These are phyloP conservation scores for Holocentrus rufus DNA, from an alignment of 2,797 vertebrate species.

Conservation along the genomic window DNA sequence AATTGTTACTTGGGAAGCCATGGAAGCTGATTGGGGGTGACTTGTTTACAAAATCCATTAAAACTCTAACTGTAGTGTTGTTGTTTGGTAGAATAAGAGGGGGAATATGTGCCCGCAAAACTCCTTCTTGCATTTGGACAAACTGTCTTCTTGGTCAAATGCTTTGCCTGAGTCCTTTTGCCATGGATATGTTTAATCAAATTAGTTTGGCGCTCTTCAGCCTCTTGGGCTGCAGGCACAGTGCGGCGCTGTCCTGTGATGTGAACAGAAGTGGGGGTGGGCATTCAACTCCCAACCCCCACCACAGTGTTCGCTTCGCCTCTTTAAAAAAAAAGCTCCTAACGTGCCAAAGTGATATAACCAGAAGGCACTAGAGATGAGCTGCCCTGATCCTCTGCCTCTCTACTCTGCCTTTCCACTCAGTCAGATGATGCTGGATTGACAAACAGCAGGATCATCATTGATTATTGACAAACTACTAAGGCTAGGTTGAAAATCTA, in stretches of 20 bases:
- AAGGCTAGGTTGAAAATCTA: constrained; percentile 66
- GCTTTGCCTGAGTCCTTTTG: constrained; percentile 32
- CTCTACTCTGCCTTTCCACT: constrained; percentile 45
- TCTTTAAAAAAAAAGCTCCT: constrained; percentile 52
- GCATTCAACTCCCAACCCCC: neutral
- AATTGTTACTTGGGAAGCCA: neutral
- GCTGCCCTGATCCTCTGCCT: constrained; percentile 51
- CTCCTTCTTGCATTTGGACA: constrained; percentile 1
- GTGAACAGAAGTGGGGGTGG: constrained; percentile 42
- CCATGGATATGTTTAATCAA: constrained; percentile 67
- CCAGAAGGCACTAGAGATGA: constrained; percentile 68
- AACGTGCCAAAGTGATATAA: constrained; percentile 60
- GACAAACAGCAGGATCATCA: constrained; percentile 65
- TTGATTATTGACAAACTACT: constrained; percentile 78
- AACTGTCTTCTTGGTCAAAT: constrained; percentile 26
- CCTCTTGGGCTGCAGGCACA: constrained; percentile 26
- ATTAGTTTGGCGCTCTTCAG: constrained; percentile 65
- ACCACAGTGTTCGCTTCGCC: constrained; percentile 29
- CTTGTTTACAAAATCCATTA: no score
- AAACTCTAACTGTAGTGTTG: no score
- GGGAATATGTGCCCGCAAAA: neutral
- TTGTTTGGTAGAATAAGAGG: no score
- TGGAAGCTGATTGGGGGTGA: neutral
- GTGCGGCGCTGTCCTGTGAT: constrained; percentile 35
- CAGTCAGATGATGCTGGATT: constrained; percentile 61